Base-by-base conservation (phyloP, 1,140 invertebrate species). In the Sitobion miscanthi region DNA sequence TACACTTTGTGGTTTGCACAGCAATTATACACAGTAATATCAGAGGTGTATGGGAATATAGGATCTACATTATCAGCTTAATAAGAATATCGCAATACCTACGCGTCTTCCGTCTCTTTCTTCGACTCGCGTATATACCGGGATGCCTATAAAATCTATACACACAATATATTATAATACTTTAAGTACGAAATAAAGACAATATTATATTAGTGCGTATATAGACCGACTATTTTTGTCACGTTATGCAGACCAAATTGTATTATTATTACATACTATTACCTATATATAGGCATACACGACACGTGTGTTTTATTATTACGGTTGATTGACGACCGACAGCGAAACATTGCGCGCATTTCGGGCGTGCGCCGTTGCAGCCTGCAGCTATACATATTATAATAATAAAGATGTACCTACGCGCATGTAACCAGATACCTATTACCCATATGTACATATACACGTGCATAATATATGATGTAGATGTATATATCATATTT, bases 381-480 rank as follows among this genome's bases (percentile, higher is more conserved):
- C 62, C n/a, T 77, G 62, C 45, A 5, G 45, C 62, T 77, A 54
- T 54, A 54, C 21, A 77, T 69, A 69, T 69, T 69, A 69, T 77
- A 77, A 77, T 77, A 35, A 77, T 77, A n/a, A 77, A 77, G 62
- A 77, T 77, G 62, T 77, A 49, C 47, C 47, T 49, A 77, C 62
- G 62, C 62, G n/a, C 62, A 77, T 77, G 62, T 77, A 77, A 77
- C n/a, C 62, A 77, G 62, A 77, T 77, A 77, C n/a, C 62, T 77
- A 77, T 77, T n/a, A 77, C n/a, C 62, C 62, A 69, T 77, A 77
- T 17, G 14, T n/a, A n/a, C 25, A 62, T 17, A n/a, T n/a, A n/a
- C 25, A 62, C 0, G 62, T n/a, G 11, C 11, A 69, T n/a, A 69
- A 35, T 77, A 77, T 77, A 77, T 77, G 17, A 77, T 77, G 62